Conservation (phyloP, 2,797 vertebrate species). For the Psittacula echo region DNA sequence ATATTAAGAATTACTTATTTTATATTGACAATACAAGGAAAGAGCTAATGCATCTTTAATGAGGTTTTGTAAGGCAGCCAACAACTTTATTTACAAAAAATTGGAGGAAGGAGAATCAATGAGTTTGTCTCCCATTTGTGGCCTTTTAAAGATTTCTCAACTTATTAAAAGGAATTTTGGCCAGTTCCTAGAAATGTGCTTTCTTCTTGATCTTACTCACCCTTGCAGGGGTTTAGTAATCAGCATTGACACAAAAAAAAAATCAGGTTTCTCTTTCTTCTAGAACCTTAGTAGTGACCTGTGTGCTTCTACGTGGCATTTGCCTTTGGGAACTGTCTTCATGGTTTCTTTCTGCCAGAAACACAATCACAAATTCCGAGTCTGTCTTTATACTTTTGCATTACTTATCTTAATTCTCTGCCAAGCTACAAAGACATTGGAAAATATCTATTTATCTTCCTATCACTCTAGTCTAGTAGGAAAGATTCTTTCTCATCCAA, state of each 20-base stretch:
- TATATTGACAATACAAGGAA: background rate
- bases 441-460: constrained; percentile 32
- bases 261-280: background rate
- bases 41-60: background rate
- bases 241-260: background rate
- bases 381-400: background rate
- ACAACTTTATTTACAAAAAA: background rate
- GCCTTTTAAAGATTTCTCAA: background rate
- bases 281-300: background rate
- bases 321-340: background rate
- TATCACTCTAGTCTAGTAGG: background rate
- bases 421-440: constrained; percentile 25
- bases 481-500: constrained; percentile 39
- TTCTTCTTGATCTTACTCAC: background rate
- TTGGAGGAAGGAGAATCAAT: background rate
- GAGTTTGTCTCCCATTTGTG: background rate
- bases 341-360: constrained; percentile 16
- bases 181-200: background rate
- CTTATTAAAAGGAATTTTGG: background rate
- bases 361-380: constrained; percentile 16
- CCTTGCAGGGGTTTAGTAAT: background rate
- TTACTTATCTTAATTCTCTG: constrained; percentile 14
- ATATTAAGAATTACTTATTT: background rate
- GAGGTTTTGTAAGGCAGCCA: background rate
- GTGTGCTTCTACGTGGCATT: background rate